Base-by-base conservation (phyloP, 2,888 invertebrate species). In the Plutella xylostella region DNA sequence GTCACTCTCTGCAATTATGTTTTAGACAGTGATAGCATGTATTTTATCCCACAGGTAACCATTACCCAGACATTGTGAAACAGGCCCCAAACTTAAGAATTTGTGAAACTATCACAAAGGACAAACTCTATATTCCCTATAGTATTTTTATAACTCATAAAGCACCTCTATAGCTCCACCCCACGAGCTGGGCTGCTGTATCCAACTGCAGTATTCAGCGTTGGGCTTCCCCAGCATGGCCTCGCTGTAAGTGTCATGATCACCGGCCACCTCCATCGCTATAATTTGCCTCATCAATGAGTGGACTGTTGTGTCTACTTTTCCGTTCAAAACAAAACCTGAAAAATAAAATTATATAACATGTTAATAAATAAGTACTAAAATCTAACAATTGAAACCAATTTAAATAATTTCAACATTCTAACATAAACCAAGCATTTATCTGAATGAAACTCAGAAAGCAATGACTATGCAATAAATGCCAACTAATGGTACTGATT, bases 81-180 rank as follows among this genome's bases (percentile, higher is more conserved):
- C n/a, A n/a, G n/a, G n/a, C n/a, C n/a, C n/a, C n/a, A n/a, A n/a
- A n/a, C n/a, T n/a, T n/a, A n/a, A n/a, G n/a, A n/a, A n/a, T n/a
- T n/a, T n/a, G n/a, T n/a, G n/a, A n/a, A n/a, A n/a, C n/a, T n/a
- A n/a, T n/a, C n/a, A n/a, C n/a, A n/a, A n/a, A n/a, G n/a, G n/a
- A n/a, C n/a, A n/a, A n/a, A n/a, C n/a, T n/a, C n/a, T n/a, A n/a
- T n/a, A n/a, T n/a, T n/a, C n/a, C n/a, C n/a, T n/a, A n/a, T n/a
- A n/a, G n/a, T n/a, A n/a, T n/a, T n/a, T n/a, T n/a, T n/a, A n/a
- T n/a, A n/a, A n/a, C n/a, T n/a, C n/a, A n/a, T n/a, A n/a, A n/a
- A n/a, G 45, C 58, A 83, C 82, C 82, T 98, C 98, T 55, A 98
- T 98, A 46, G 94, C 97, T 50, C 98, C 98, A 50, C 97, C 97